These are phyloP conservation scores for Rhyacichthys aspro DNA, from an alignment of 2,797 vertebrate species.

Conservation along the genomic window DNA sequence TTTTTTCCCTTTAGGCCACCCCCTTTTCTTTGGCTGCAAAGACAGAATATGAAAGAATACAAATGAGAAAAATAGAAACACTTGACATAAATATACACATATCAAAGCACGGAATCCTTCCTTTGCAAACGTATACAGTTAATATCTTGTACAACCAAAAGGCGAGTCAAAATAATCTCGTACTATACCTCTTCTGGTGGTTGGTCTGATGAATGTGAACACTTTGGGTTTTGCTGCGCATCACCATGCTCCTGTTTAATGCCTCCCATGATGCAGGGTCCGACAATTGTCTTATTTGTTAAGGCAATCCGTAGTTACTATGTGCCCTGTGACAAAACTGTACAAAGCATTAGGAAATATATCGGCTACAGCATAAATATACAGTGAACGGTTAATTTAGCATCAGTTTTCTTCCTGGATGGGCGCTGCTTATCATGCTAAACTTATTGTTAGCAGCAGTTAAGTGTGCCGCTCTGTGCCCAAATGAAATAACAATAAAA, in stretches of 20 bases:
- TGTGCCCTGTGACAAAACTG: background rate
- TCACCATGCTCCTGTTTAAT: conserved; percentile 94
- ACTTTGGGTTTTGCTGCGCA: conserved; percentile 68
- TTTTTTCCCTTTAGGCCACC: conserved; percentile 98
- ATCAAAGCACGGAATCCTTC: background rate
- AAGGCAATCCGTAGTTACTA: background rate
- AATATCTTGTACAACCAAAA: too few relatives aligned
- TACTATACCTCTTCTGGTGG: conserved; percentile 87
- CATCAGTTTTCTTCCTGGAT: background rate
- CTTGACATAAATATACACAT: too few relatives aligned
- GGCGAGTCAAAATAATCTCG: background rate
- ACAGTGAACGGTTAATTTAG: too few relatives aligned
- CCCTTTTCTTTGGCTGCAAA: conserved; percentile 92
- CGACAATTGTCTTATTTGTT: background rate
- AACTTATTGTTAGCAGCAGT: conserved; percentile 50
- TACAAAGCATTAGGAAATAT: background rate
- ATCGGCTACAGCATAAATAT: too few relatives aligned
- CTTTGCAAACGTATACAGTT: too few relatives aligned
- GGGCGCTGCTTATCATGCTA: conserved; percentile 36
- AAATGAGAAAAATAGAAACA: conserved; percentile 13
- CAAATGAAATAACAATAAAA: background rate
- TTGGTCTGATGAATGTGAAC: conserved; percentile 64
- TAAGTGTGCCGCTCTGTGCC: background rate
- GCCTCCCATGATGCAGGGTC: conserved; percentile 80
- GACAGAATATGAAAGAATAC: conserved; percentile 17